Evolutionary conservation across 2,113 vertebrate species (phyloP), one percentile per base, ranked within the genome.

Genomic region (Platichthys flesus): DNA sequence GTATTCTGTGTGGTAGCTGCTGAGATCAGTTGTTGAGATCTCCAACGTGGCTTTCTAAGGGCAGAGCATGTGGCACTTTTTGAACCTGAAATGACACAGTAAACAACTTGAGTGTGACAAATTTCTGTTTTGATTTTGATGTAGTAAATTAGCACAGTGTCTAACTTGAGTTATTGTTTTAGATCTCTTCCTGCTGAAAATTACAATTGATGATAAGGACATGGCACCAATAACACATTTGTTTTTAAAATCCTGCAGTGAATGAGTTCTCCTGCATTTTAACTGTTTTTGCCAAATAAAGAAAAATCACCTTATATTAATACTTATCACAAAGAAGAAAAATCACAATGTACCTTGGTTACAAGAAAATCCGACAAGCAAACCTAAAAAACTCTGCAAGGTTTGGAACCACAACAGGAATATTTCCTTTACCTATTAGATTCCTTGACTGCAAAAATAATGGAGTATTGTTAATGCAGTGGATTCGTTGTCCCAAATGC

Each of bases 401-500:
- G 13, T 45, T 9, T 51, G 18, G 40, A 15, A 58, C n/a, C 66
- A 67, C 18, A 49, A 2, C n/a, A 56, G 20, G 1, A 66, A 20
- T 13, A 13, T 58, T 7, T 55, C 0, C 31, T 57, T 65, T 8
- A 37, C 7, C 14, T 60, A 1, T 18, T 18, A 66, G 6, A 61
- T 59, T 65, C 10, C 1, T 57, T 31, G 7, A 2, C 20, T 52
- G 18, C 51, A 79, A 51, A 57, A 31, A 55, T 23, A 4, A 28
- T 14, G 28, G 2, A 40, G 9, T 12, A 2, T 5, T 24, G 15
- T 54, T 24, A 61, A 2, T n/a, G 23, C 83, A 73, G 71, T 65
- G 18, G 67, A 85, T 70, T 87, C n/a, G 58, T 74, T 82, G 70
- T 78, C 71, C 18, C 61, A 85, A 65, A 73, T 71, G 61, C 68